Base-by-base conservation (phyloP, 2,888 invertebrate species). In the Rhimphoctona megacephalus region DNA sequence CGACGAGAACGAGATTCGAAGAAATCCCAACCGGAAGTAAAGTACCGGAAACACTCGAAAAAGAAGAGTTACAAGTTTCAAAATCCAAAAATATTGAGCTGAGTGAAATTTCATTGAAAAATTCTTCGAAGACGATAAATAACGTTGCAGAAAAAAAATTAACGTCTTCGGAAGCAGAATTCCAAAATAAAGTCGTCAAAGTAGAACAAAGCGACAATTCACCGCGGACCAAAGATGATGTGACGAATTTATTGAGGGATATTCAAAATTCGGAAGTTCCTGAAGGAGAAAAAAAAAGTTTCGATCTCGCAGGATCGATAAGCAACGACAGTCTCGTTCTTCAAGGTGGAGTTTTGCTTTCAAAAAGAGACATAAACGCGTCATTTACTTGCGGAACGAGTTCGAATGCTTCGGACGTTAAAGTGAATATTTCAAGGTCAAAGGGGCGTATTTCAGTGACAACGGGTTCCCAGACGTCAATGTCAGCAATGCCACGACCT, bases 401-500 rank as follows among this genome's bases (percentile, higher is more conserved):
- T 57, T 39, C 52, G 61, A 19, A 54, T 70, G 19, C 39, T 61
- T 46, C 30, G 22, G 61, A 80, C 30, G 46, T n/a, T 6, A 57
- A 83, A 70, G n/a, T 79, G n/a, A 77, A 69, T n/a, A 22, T 72
- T n/a, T 70, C 61, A 54, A 49, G 52, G 54, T 83, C 79, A 49
- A 80, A 73, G 43, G 73, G 66, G 22, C 70, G 88, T 87, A 57
- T 84, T 19, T 67, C 80, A 73, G 73, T 83, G 64, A 57, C 86
- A 74, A 85, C 89, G 66, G 89, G 89, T 46, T 90, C 90, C 14
- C 79, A 90, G 77, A 89, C 83, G 64, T 85, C 89, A 33, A 85
- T 89, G 17, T 67, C 90, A 33, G 91, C 91, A 5, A 94, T 94
- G 85, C 96, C 96, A 0, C 94, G 96, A 90, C 96, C 96, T 19